Conservation (phyloP, 2,888 invertebrate species). For the Protonemura montana region DNA sequence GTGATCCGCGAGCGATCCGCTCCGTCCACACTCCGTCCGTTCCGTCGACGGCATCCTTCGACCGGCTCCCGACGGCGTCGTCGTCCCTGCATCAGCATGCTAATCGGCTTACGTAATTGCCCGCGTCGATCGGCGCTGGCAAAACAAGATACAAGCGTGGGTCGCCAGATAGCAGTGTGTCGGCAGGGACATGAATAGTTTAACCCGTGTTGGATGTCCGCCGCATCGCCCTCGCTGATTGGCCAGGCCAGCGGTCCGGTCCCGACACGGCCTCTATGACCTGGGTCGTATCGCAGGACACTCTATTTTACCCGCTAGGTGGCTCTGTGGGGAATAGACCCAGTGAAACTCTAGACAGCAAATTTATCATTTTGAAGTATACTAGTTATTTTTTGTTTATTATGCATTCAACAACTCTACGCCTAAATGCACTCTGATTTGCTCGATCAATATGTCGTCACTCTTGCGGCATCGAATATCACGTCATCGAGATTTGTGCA, state of each 20-base stretch:
- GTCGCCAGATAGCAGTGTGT: not conserved
- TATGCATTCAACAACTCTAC: not conserved
- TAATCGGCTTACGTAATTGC: conserved; percentile 5
- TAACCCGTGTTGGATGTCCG: too few species aligned
- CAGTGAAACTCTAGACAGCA: too few species aligned
- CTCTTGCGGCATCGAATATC: too few species aligned
- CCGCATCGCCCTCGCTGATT: too few species aligned
- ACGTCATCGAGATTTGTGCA: too few species aligned
- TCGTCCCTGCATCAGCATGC: not conserved
- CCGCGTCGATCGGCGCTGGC: not conserved
- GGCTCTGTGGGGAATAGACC: too few species aligned
- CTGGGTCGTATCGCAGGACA: too few species aligned
- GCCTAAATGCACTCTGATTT: not conserved
- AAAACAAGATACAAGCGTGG: not conserved
- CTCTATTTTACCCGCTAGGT: too few species aligned
- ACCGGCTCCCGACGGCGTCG: not conserved
- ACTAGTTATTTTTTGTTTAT: too few species aligned
- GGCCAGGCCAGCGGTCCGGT: too few species aligned
- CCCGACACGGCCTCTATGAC: too few species aligned
- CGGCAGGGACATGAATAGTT: not conserved
- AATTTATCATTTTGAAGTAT: too few species aligned
- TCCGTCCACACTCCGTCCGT: not conserved
- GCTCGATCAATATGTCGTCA: not conserved
- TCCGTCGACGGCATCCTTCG: not conserved
- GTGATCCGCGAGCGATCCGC: not conserved